A percentile compares a stretch with the other conserved stretches of the same genome.
These are phyloP conservation scores for Cirrhinus mrigala DNA, from an alignment of 2,797 vertebrate species.

Conservation along the genomic window DNA sequence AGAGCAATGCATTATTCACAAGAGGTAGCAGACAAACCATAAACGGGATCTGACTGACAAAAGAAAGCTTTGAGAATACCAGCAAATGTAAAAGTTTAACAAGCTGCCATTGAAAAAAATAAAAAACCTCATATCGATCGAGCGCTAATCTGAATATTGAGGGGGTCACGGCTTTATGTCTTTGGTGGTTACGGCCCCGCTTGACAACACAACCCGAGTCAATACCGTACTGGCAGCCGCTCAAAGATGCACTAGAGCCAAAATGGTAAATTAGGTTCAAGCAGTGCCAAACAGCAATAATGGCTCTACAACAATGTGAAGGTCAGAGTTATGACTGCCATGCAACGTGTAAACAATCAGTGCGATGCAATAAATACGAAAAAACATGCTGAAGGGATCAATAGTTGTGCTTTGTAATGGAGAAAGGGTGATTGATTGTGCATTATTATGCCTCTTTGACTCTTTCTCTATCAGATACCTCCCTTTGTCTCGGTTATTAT, in stretches of 20 bases:
- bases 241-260: conserved; percentile 41
- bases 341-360: conserved; percentile 6
- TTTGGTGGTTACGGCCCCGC: neutral
- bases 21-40: neutral
- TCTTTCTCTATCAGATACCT: conserved; percentile 32
- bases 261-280: conserved; percentile 41
- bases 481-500: conserved; percentile 28
- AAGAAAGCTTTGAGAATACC: neutral
- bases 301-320: neutral
- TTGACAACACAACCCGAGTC: conserved; percentile 30
- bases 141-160: conserved; percentile 33
- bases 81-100: neutral
- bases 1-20: neutral
- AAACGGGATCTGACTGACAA: conserved; percentile 10
- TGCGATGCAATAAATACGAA: conserved; percentile 14
- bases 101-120: neutral
- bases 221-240: conserved; percentile 25
- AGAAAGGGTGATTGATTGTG: conserved; percentile 33
- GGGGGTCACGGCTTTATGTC: conserved; percentile 15
- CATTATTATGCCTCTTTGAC: conserved; percentile 8
- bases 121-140: neutral
- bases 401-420: conserved; percentile 38
- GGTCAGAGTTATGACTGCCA: conserved; percentile 30
- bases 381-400: conserved; percentile 23
- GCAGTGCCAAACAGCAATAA: conserved; percentile 5